Evolutionary conservation across 2,888 invertebrate genomes (phyloP).

Genomic region (Pterostichus madidus): DNA sequence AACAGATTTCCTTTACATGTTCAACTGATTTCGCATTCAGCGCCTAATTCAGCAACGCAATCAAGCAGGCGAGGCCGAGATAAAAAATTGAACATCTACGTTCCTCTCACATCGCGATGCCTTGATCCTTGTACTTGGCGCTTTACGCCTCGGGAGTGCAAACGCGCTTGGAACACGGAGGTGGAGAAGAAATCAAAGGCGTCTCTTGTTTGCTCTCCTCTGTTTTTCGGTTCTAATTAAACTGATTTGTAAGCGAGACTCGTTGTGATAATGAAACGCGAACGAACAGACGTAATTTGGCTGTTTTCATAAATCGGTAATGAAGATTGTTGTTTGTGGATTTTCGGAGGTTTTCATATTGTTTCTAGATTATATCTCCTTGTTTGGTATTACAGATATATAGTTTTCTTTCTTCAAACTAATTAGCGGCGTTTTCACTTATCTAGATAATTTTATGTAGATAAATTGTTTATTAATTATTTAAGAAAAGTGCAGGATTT

Average conservation of each 20-base stretch:
- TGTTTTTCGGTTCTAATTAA: conserved; percentile 53
- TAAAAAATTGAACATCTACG: conserved; percentile 23
- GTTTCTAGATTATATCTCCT: not conserved
- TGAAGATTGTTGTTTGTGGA: conserved; percentile 23
- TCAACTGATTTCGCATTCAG: conserved; percentile 13
- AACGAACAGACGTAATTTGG: conserved; percentile 18
- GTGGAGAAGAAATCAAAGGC: conserved; percentile 14
- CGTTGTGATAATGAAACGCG: conserved; percentile 50
- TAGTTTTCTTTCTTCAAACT: too few species aligned
- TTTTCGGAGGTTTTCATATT: not conserved
- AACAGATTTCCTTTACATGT: not conserved
- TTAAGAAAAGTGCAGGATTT: too few species aligned
- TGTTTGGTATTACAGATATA: not conserved
- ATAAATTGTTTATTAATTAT: too few species aligned
- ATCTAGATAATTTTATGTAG: too few species aligned
- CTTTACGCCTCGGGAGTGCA: conserved; percentile 4
- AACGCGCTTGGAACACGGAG: not conserved
- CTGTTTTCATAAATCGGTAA: conserved; percentile 23
- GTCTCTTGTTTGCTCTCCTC: conserved; percentile 11
- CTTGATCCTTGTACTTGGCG: conserved; percentile 7
- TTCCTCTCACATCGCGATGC: not conserved
- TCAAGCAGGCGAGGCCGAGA: conserved; percentile 20
- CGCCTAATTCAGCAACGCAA: conserved; percentile 10
- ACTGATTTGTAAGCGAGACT: conserved; percentile 49
- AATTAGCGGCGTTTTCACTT: too few species aligned